A percentile compares a stretch with the other conserved stretches of the same genome.
Conservation (phyloP, 2,797 vertebrate genomes). For the Peromyscus aztecus region DNA sequence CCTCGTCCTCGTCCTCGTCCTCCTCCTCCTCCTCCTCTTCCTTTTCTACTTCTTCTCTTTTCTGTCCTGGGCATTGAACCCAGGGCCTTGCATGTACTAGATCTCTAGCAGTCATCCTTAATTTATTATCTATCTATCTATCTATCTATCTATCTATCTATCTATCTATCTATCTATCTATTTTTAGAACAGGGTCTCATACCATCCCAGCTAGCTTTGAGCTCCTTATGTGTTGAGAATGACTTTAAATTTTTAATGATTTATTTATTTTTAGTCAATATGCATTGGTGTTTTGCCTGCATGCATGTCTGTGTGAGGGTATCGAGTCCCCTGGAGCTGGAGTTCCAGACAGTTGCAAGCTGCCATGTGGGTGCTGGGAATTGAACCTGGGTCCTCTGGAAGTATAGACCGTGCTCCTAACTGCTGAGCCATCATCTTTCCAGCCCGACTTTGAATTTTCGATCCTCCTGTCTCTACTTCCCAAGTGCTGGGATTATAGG, state of each 20-base stretch:
- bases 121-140: not conserved
- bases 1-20: accelerated
- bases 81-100: not conserved
- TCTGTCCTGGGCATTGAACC: not conserved
- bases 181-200: not conserved
- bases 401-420: too few relatives aligned
- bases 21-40: too few relatives aligned
- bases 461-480: not conserved
- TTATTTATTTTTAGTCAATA: too few relatives aligned
- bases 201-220: not conserved
- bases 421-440: too few relatives aligned
- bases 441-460: not conserved
- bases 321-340: too few relatives aligned
- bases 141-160: too few relatives aligned
- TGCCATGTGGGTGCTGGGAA: too few relatives aligned
- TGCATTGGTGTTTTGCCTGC: too few relatives aligned
- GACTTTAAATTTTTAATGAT: not conserved
- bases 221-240: not conserved
- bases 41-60: too few relatives aligned
- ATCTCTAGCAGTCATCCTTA: not conserved
- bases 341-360: too few relatives aligned
- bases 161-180: not conserved
- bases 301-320: too few relatives aligned
- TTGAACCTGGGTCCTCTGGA: too few relatives aligned
- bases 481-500: not conserved